Conservation (phyloP, 2,113 vertebrate genomes). For the Argyrosomus japonicus region DNA sequence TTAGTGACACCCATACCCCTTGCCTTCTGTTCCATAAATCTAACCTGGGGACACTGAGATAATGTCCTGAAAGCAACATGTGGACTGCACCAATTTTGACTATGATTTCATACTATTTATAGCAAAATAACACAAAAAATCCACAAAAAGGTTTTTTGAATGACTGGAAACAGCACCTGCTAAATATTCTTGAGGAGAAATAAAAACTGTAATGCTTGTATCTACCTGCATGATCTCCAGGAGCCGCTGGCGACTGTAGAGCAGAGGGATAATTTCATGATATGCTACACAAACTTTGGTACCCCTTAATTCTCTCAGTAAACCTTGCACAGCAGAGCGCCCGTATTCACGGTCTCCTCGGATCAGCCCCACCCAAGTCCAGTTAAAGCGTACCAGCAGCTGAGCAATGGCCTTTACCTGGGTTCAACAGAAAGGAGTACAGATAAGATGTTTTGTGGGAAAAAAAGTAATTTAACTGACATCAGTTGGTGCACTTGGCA, state of each 20-base stretch:
- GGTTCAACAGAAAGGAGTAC: conserved; percentile 23
- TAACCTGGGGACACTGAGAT: too few relatives aligned
- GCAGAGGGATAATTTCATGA: conserved; percentile 81
- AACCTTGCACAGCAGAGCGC: conserved; percentile 78
- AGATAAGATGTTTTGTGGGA: neutral
- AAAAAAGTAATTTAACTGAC: too few relatives aligned
- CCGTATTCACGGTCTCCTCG: conserved; percentile 83
- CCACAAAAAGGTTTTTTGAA: too few relatives aligned
- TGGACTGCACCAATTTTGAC: neutral
- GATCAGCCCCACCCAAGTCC: conserved; percentile 83
- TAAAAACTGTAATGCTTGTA: neutral
- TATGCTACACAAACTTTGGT: conserved; percentile 81
- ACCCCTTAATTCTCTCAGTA: conserved; percentile 77
- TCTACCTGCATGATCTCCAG: conserved; percentile 79
- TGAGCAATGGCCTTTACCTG: conserved; percentile 84
- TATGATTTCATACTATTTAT: neutral
- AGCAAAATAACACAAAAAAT: neutral
- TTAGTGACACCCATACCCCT: neutral
- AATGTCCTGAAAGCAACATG: too few relatives aligned
- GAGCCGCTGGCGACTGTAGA: conserved; percentile 71
- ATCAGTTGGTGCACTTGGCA: too few relatives aligned
- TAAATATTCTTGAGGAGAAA: neutral
- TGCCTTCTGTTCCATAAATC: too few relatives aligned
- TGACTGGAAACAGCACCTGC: neutral
- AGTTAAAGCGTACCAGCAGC: conserved; percentile 79